A percentile compares a stretch with the other conserved stretches of the same genome.
Evolutionary conservation across 2,888 invertebrate species (phyloP).

Genomic region (Liopterus haemorrhoidalis): DNA sequence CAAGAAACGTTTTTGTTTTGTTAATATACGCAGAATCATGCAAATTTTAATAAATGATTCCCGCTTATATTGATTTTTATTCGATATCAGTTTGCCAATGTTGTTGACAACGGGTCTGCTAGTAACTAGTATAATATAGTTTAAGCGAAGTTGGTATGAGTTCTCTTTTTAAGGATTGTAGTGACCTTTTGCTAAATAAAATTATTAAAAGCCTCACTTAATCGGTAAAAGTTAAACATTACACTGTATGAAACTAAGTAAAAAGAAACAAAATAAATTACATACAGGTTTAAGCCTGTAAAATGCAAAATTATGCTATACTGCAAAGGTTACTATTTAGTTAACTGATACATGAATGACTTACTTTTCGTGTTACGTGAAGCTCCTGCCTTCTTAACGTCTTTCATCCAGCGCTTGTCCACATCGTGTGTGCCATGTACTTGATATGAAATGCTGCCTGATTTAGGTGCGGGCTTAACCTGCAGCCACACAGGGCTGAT

Average conservation of each 20-base stretch:
- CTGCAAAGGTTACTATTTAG: slow-evolving; percentile 2
- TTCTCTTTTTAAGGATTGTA: too few relatives aligned
- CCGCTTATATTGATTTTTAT: too few relatives aligned
- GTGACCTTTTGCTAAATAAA: too few relatives aligned
- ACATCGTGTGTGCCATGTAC: slow-evolving; percentile 75
- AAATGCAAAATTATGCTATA: slow-evolving; percentile 15
- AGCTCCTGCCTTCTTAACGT: slow-evolving; percentile 56
- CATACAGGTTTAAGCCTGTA: slow-evolving; percentile 21
- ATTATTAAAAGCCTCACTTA: too few relatives aligned
- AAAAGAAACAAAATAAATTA: background rate
- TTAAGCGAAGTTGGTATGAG: too few relatives aligned
- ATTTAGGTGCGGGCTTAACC: slow-evolving; percentile 58
- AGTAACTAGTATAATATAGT: too few relatives aligned
- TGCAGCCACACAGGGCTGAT: slow-evolving; percentile 96
- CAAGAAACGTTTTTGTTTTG: too few relatives aligned
- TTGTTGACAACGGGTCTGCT: too few relatives aligned
- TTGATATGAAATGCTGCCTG: slow-evolving; percentile 60
- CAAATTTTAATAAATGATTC: too few relatives aligned
- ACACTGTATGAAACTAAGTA: background rate
- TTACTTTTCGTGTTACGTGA: slow-evolving; percentile 56
- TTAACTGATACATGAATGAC: too few relatives aligned
- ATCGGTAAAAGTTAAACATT: background rate
- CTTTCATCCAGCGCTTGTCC: slow-evolving; percentile 74
- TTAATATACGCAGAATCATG: too few relatives aligned
- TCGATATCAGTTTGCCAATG: too few relatives aligned